Evolutionary conservation across 2,113 vertebrate species (phyloP).

Genomic region (Passer domesticus): DNA sequence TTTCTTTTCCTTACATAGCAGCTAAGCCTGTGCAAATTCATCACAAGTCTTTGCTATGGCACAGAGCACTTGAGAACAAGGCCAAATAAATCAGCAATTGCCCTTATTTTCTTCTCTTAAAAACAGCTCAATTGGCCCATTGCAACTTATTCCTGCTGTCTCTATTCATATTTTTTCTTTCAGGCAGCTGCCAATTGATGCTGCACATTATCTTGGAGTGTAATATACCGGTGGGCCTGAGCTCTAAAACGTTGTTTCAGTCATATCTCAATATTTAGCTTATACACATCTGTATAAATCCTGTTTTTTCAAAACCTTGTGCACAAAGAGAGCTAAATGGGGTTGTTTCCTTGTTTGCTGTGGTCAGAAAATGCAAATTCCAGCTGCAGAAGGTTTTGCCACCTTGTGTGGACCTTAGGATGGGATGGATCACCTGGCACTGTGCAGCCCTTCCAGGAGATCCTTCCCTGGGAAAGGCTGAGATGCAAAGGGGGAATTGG

Average conservation of each 20-base stretch:
- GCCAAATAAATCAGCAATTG: neutral
- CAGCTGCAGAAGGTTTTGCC: conserved; percentile 5
- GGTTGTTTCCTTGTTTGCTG: neutral
- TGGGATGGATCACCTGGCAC: neutral
- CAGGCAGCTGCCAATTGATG: neutral
- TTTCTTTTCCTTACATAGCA: neutral
- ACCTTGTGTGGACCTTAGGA: neutral
- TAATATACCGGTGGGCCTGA: neutral
- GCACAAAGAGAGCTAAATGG: neutral
- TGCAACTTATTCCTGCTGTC: conserved; percentile 17
- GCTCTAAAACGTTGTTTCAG: neutral
- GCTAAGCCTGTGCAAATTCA: neutral
- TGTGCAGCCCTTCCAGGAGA: neutral
- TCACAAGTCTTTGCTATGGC: neutral
- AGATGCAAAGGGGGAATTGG: neutral
- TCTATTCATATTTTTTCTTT: neutral
- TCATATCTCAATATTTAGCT: neutral
- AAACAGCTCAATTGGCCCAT: neutral
- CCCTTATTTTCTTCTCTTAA: neutral
- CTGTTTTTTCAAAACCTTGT: neutral
- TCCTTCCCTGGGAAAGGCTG: neutral
- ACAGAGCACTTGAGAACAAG: neutral
- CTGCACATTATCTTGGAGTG: neutral
- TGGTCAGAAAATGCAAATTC: neutral
- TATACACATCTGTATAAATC: neutral